Percentiles rank a stretch among this genome's conserved stretches.
These are phyloP conservation scores for Rhabdornis inornatus DNA, from an alignment of 2,113 vertebrate species.

Conservation along the genomic window DNA sequence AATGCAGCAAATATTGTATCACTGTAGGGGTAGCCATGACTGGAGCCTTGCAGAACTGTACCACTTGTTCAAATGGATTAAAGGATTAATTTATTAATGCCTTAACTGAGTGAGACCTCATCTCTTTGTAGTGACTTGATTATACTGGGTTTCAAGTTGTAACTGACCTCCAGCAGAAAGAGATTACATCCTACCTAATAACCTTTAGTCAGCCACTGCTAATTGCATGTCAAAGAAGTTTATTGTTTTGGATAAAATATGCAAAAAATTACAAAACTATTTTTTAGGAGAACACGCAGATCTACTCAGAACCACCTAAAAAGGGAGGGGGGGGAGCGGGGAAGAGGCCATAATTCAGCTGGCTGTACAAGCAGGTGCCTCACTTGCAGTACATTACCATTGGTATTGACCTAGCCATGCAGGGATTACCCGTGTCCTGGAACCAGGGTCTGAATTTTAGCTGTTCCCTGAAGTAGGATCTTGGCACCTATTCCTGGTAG, in stretches of 20 bases:
- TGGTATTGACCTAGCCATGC: background rate
- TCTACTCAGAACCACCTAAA: background rate
- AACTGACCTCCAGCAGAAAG: slow-evolving; percentile 46
- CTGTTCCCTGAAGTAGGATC: background rate
- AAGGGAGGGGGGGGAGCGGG: background rate
- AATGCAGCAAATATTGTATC: slow-evolving; percentile 5
- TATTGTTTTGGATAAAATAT: slow-evolving; percentile 5
- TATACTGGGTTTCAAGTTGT: slow-evolving; percentile 42
- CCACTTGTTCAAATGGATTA: slow-evolving; percentile 54
- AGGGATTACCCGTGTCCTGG: background rate
- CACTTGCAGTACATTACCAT: background rate
- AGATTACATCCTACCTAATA: slow-evolving; percentile 50
- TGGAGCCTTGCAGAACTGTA: slow-evolving; percentile 1
- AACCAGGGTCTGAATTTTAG: background rate
- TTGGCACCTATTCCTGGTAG: background rate
- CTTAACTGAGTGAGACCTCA: slow-evolving; percentile 38
- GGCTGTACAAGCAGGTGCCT: background rate
- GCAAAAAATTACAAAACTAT: background rate
- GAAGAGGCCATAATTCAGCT: background rate
- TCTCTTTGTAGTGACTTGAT: slow-evolving; percentile 45
- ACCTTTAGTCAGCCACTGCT: slow-evolving; percentile 15
- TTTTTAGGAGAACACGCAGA: background rate
- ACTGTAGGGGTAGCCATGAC: background rate
- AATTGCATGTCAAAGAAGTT: slow-evolving; percentile 20
- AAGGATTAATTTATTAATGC: slow-evolving; percentile 64